Base-by-base conservation (phyloP, 2,888 invertebrate genomes). In the Antheraea assamensis region DNA sequence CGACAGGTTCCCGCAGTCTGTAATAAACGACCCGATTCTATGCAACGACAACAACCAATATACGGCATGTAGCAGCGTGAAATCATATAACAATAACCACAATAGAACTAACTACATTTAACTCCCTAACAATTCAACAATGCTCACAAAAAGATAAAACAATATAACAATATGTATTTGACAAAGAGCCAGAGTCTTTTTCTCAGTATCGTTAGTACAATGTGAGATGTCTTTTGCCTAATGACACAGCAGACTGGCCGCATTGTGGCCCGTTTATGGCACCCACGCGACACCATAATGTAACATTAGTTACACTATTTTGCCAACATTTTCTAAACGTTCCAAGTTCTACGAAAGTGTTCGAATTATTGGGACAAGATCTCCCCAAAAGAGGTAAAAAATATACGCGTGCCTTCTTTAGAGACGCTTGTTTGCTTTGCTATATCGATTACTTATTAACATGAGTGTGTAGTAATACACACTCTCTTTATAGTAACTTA, bases 281-380 rank as follows among this genome's bases (percentile, higher is more conserved):
- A 85, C 89, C 94, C 94, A 94, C 94, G 94, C 94, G 94, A 92
- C 94, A 90, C 85, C 86, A 92, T 90, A 92, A 92, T 90, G 84
- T 84, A 77, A 77, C 85, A 94, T 94, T 94, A 88, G 93, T 94
- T 93, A 89, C 94, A 93, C 88, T 91, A 87, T 94, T 93, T 92
- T 93, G 92, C 87, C 92, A 92, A 91, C 90, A 92, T 81, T 80
- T 79, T 85, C 87, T 83, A 80, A 81, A 80, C 78, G 78, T 82
- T 79, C 79, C 78, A 80, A 42, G 78, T 94, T 94, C 94, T 87
- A 81, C 87, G 94, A 94, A 94, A 82, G 81, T 78, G 74, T 75
- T 78, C 82, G 87, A 83, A 87, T 90, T 90, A 92, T 86, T 90
- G 82, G 87, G 85, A 86, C 85, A 78, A 77, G 74, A 82, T 82